phyloP scores from a whole-genome alignment of 2,888 invertebrate species.

The Clepsis dumicolana region DNA sequence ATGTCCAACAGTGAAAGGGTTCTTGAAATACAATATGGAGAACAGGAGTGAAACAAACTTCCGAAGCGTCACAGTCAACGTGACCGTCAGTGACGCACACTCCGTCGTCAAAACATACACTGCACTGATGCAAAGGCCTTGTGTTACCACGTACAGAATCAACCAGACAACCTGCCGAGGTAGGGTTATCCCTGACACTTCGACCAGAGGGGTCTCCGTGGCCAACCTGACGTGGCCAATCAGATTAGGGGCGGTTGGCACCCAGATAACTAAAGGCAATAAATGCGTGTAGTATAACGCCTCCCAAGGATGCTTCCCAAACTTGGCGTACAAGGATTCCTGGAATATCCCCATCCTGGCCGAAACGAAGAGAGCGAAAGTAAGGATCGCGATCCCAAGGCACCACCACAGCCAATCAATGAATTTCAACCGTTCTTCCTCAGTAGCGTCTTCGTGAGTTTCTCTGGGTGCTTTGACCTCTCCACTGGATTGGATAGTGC shows the following conservation, averaged over 20 bases:
- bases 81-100: constrained; percentile 97
- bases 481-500: constrained; percentile 94
- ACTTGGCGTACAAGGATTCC: constrained; percentile 92
- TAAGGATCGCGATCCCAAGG: constrained; percentile 92
- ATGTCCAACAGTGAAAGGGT: constrained; percentile 96
- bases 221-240: constrained; percentile 91
- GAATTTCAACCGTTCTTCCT: constrained; percentile 73
- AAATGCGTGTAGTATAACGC: constrained; percentile 96
- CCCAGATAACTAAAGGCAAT: constrained; percentile 95
- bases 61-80: constrained; percentile 96
- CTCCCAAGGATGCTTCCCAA: constrained; percentile 97
- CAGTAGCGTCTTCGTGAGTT: constrained; percentile 72
- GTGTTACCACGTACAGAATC: constrained; percentile 93
- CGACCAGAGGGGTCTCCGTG: constrained; percentile 87
- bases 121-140: constrained; percentile 97
- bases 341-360: constrained; percentile 98
- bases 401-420: constrained; percentile 88
- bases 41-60: constrained; percentile 98
- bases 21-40: constrained; percentile 97
- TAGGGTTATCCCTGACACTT: constrained; percentile 86
- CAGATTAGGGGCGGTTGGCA: constrained; percentile 92
- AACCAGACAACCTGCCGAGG: constrained; percentile 93
- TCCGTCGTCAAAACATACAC: constrained; percentile 98
- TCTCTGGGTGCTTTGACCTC: constrained; percentile 87
- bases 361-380: constrained; percentile 95